Conservation (phyloP, 2,888 invertebrate species). For the Dicyrtomina minuta region DNA sequence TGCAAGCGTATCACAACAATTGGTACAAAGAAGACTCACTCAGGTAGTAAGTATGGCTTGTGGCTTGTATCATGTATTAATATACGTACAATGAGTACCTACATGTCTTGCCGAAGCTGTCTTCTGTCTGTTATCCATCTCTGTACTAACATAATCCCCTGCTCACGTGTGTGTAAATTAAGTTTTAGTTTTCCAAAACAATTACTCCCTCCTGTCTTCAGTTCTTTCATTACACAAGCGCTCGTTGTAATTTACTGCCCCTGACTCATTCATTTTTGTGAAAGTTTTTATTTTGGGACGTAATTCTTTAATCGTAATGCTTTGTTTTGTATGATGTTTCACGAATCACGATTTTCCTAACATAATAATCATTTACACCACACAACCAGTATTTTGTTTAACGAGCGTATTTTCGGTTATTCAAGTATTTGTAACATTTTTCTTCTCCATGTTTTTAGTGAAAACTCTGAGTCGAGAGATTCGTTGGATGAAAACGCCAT, state of each 20-base stretch:
- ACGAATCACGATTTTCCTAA: no score
- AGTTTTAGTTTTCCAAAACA: not conserved
- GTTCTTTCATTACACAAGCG: not conserved
- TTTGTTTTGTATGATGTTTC: no score
- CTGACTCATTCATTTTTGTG: not conserved
- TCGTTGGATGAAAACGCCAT: slow-evolving; percentile 82
- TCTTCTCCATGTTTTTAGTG: slow-evolving; percentile 62
- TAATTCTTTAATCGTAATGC: no score
- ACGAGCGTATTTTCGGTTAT: no score
- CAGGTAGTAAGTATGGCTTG: slow-evolving; percentile 61
- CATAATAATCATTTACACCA: no score
- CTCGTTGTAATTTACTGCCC: no score
- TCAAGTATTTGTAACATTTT: no score
- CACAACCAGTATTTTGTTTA: no score
- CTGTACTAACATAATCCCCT: not conserved
- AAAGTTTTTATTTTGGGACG: not conserved
- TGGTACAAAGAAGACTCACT: slow-evolving; percentile 84
- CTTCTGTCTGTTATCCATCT: not conserved
- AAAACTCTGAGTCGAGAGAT: slow-evolving; percentile 70
- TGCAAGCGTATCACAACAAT: slow-evolving; percentile 89
- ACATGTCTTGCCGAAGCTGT: not conserved
- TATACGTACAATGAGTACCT: not conserved
- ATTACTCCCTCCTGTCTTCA: not conserved
- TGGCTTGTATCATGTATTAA: slow-evolving; percentile 14
- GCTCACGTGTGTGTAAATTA: not conserved